Base-by-base conservation (phyloP, 2,113 vertebrate genomes). In the Periophthalmus modestus region DNA sequence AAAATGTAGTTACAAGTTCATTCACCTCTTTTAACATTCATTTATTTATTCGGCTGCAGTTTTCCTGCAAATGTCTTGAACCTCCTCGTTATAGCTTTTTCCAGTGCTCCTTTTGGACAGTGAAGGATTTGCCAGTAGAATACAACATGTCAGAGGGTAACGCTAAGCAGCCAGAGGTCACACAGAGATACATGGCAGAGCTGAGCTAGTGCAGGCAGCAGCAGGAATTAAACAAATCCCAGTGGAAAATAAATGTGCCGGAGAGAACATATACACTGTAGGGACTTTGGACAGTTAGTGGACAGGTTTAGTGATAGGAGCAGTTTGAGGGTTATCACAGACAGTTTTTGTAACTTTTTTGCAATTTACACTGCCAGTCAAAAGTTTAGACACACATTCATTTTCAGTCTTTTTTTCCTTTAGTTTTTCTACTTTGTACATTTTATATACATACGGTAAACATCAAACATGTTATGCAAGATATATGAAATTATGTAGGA, bases 161-260 rank as follows among this genome's bases (percentile, higher is more conserved):
- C 71, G 73, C 78, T 85, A 57, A n/a, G 54, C 84, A 82, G 85
- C 78, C 75, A 47, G 59, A 54, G 66, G 75, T 55, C 79, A 81
- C 23, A 69, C 59, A 68, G 75, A 69, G 71, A 66, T 78, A 77
- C 81, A 81, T 77, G 83, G 75, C 76, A 63, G 52, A 65, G 71
- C 69, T 86, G 88, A 91, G 73, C 85, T 86, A 92, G 76, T 65
- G 87, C 91, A 89, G 92, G 79, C 68, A 81, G 71, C n/a, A 82
- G 72, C 72, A 75, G 62, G 74, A 85, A 89, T 90, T 89, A 90
- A 91, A 92, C 88, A 90, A 90, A 89, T 80, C 85, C 72, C 59
- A 48, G 72, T n/a, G 78, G 90, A 90, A 91, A 92, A 83, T 88
- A 74, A 77, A 80, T 77, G 82, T 88, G 52, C 2, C 66, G 52